phyloP scores from a whole-genome alignment of 2,888 invertebrate genomes.

The Platycnemis pennipes region DNA sequence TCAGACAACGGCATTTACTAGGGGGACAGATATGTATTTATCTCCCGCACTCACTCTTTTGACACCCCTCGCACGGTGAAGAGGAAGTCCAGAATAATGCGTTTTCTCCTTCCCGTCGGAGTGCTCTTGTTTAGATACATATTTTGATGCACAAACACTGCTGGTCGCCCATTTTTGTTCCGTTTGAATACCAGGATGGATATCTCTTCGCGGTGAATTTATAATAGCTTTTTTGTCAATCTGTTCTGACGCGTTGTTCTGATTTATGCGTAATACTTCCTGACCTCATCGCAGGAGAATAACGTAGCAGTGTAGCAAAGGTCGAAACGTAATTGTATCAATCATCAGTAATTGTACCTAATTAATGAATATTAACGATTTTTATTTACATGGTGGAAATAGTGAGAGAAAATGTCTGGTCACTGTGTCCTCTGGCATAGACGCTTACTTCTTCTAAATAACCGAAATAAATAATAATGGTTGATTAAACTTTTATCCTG shows the following conservation, averaged over 20 bases:
- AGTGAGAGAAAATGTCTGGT: too few relatives aligned
- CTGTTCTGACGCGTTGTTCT: too few relatives aligned
- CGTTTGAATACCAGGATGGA: background rate
- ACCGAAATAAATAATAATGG: too few relatives aligned
- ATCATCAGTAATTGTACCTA: too few relatives aligned
- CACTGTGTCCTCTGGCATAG: too few relatives aligned
- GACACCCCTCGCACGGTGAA: background rate
- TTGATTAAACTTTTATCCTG: too few relatives aligned
- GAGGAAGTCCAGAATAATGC: background rate
- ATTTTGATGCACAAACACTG: background rate
- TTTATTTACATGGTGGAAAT: too few relatives aligned
- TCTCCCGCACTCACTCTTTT: background rate
- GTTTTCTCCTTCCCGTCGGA: background rate
- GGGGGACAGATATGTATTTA: conserved; percentile 14
- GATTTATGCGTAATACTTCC: too few relatives aligned
- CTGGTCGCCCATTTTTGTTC: background rate
- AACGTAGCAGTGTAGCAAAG: too few relatives aligned
- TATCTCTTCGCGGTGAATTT: background rate
- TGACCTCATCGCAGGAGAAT: background rate
- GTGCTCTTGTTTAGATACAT: background rate
- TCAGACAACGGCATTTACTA: background rate
- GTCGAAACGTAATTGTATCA: too few relatives aligned
- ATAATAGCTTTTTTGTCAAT: background rate
- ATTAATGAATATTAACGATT: too few relatives aligned
- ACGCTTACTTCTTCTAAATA: too few relatives aligned